Evolutionary conservation across 2,797 vertebrate species (phyloP).

Genomic region (Linurgus olivaceus): DNA sequence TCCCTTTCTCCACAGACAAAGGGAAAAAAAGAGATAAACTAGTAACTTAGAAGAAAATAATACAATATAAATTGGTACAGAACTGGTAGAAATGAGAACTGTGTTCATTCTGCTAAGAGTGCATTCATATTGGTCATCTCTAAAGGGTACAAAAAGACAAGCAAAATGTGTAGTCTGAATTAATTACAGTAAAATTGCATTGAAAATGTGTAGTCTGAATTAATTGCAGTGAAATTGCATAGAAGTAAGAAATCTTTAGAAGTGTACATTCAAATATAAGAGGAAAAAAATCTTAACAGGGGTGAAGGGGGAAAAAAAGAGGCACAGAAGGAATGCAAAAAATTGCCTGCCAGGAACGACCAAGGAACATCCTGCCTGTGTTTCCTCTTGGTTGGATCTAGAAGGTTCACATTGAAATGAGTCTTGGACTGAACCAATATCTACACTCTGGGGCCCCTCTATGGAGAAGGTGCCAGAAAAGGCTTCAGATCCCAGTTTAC

Average conservation of each 20-base stretch:
- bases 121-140: not conserved
- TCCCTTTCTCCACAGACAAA: not conserved
- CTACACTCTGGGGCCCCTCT: fast-evolving
- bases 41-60: not conserved
- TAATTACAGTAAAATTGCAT: not conserved
- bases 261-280: not conserved
- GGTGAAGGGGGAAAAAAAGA: not conserved
- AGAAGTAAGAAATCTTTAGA: not conserved
- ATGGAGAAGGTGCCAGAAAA: not conserved
- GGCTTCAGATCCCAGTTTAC: not conserved
- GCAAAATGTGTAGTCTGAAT: not conserved
- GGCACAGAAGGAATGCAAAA: not conserved
- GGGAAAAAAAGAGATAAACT: not conserved
- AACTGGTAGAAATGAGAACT: not conserved
- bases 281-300: not conserved
- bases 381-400: not conserved
- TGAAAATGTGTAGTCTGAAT: not conserved
- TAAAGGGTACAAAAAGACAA: not conserved
- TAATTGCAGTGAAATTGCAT: not conserved
- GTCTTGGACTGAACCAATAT: not conserved
- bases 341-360: not conserved
- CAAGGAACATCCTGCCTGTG: not conserved
- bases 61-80: not conserved
- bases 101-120: not conserved
- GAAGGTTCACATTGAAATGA: not conserved